Base-by-base conservation (phyloP, 92 coral and sea anemone species). In the Pocillopora grandis region DNA sequence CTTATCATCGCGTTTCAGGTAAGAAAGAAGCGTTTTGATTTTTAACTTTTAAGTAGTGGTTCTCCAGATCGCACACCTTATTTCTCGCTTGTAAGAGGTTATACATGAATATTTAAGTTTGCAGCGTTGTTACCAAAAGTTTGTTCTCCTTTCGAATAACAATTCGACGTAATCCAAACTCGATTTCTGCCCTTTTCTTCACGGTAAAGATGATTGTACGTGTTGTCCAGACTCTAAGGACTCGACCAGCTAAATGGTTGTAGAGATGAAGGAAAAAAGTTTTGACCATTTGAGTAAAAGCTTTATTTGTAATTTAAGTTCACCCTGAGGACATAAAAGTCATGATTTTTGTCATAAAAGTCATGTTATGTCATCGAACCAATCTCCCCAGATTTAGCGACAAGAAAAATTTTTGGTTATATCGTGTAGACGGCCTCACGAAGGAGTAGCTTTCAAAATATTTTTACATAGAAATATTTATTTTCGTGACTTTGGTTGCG, bases 401-500 rank as follows among this genome's bases (percentile, higher is more conserved):
- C 70, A 21, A 1, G 5, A 56, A 35, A 69, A 71, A 71, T 18
- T 8, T 71, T 7, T 35, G 31, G 5, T 81, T 71, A 59, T 68
- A 19, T 59, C 37, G 27, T 33, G 2, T 33, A 10, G 70, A 57
- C 58, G 36, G 17, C 18, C 58, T 69, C 62, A 11, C 63, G 36
- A 35, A 19, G 77, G 33, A 6, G 61, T 77, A 23, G 68, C 77
- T 37, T 71, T 71, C 68, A 58, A 81, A 71, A 81, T 81, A 66
- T 33, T 81, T 81, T 70, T 18, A 18, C 58, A 37, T 19, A 83
- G 81, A 83, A 83, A 75, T 72, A 83, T 83, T 75, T 66, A 72
- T 76, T 82, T 89, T 85, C 94, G 94, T 91, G 94, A 91, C 94
- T 81, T 16, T 21, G 21, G 72, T 52, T 60, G 37, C 65, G 87